Conservation (phyloP, 1,140 invertebrate species). For the Oncopeltus fasciatus region DNA sequence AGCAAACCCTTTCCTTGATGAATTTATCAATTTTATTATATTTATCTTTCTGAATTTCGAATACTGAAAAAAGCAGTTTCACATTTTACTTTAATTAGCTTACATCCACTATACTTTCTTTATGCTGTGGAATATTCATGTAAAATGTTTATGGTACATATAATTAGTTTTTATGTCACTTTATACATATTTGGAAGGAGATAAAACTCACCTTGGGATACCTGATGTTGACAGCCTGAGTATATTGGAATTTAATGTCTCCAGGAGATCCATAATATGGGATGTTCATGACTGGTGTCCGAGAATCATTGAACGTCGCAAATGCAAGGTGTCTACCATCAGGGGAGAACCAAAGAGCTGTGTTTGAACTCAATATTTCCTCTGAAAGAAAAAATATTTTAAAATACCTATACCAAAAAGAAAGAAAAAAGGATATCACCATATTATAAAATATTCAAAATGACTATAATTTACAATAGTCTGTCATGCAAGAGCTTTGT, state of each 20-base stretch:
- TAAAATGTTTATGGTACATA: neutral
- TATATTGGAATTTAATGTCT: constrained; percentile 48
- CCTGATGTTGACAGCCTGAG: constrained; percentile 47
- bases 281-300: constrained; percentile 42
- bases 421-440: no score
- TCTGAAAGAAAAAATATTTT: constrained; percentile 54
- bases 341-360: constrained; percentile 80
- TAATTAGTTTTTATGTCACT: no score
- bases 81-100: neutral
- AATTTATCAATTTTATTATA: no score
- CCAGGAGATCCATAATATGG: constrained; percentile 50
- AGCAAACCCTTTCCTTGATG: no score
- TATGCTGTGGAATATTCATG: no score
- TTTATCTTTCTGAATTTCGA: no score
- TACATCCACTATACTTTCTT: neutral
- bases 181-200: no score
- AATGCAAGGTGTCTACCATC: constrained; percentile 65
- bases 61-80: no score
- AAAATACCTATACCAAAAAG: no score
- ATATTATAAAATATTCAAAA: no score
- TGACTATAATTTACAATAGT: no score
- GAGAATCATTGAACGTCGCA: constrained; percentile 68
- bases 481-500: no score
- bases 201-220: constrained; percentile 62
- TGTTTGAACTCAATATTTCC: constrained; percentile 73